Evolutionary conservation across 2,888 invertebrate genomes (phyloP), one percentile per base, ranked within the genome.

Genomic region (Drosophila affinis): DNA sequence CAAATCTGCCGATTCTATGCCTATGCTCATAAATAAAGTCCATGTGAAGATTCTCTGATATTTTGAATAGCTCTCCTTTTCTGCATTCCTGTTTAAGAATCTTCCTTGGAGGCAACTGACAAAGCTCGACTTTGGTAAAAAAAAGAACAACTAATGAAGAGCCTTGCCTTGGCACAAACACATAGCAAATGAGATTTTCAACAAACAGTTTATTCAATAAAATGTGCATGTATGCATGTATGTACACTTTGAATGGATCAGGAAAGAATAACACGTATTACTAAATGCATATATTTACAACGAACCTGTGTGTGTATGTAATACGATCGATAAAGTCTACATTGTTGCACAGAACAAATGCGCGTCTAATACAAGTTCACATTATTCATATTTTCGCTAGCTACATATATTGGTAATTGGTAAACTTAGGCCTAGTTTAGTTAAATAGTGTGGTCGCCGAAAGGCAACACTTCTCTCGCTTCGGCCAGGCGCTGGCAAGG

Each of bases 201-300:
- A 72, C 75, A 75, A 64, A 73, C 51, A 63, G 51, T 75, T 75
- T 65, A 72, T 57, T 65, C 29, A 44, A 53, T 52, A 46, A 21
- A 49, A 55, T 65, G 59, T 61, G 18, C 34, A 47, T 44, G 47
- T 51, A 46, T 72, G 57, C 45, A 59, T 49, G 34, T 53, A 10
- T 53, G 34, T 53, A 34, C 18, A 29, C 34, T 3, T 53, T 29
- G 14, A 29, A 34, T 44, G 47, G 24, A 56, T 55, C 44, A 47
- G 21, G 72, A 44, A 71, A 47, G 47, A 44, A 27, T 51, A 29
- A 39, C 60, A 44, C 27, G 53, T 53, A 52, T 60, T 48, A 54
- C 62, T 79, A 65, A 79, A 75, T 82, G 61, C 86, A 75, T 80
- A 75, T 88, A 88, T 82, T 77, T 88, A 82, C 88, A 82, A 69